Base-by-base conservation (phyloP, 2,888 invertebrate species). In the Pheosia tremula region DNA sequence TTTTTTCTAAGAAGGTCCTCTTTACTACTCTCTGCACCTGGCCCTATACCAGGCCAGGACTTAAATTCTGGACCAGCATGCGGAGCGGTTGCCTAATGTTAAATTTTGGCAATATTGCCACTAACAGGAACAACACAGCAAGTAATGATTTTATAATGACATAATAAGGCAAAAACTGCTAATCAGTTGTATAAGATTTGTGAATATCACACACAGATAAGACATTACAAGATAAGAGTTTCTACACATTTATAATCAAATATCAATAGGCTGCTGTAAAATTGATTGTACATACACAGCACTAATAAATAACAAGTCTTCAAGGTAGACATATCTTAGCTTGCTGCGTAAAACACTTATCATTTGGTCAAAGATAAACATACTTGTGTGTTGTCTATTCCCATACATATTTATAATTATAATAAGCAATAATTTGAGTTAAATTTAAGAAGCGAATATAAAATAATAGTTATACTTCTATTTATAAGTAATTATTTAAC, bases 321-420 rank as follows among this genome's bases (percentile, higher is more conserved):
- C 58, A 64, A 71, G 61, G 66, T 68, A 62, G 64, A 60, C 37
- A 45, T 68, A 75, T 75, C 68, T 64, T 57, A 64, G 58, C 64
- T 69, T 69, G 62, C 62, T 59, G 52, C 60, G 61, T 60, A 62
- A 45, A 68, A 63, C 71, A 65, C 62, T 73, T 75, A 75, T 75
- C 74, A 69, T 68, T 75, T 65, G 13, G 66, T 65, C 67, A 63
- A 76, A 80, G 80, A 85, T 83, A 81, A 61, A 67, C 67, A 78
- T 75, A 82, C 82, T 85, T 86, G 79, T 11, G 47, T 8, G 8
- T 8, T 4, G 3, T n/a, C n/a, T 49, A 49, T n/a, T 49, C 49
- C 49, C n/a, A 5, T 13, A 0, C 24, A 24, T 24, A 24, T 49
- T 49, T 49, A 49, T 49, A 13, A 49, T 24, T 24, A 1, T 24